These are phyloP conservation scores for Piliocolobus tephrosceles DNA, from an alignment of 2,113 vertebrate genomes.

Conservation along the genomic window DNA sequence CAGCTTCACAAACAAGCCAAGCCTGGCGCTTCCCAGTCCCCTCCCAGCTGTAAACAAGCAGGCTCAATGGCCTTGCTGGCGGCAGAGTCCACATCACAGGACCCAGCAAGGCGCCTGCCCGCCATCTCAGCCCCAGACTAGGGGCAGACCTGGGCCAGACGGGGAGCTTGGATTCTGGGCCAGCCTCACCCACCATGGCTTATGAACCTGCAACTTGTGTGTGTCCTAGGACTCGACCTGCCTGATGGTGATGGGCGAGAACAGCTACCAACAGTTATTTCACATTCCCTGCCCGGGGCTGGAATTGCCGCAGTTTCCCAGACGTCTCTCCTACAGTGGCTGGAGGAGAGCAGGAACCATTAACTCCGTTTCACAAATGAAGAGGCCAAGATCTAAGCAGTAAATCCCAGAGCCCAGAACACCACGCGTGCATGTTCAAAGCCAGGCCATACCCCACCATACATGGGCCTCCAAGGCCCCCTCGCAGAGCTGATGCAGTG, in stretches of 20 bases:
- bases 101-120: no score
- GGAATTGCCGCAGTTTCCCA: not conserved
- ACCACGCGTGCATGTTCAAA: not conserved
- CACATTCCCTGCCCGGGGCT: not conserved
- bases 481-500: not conserved
- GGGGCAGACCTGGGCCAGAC: no score
- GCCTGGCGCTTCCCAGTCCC: not conserved
- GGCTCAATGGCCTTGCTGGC: not conserved
- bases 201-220: not conserved
- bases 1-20: not conserved
- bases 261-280: not conserved
- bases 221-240: not conserved
- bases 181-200: not conserved
- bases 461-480: not conserved
- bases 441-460: not conserved
- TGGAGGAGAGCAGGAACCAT: not conserved
- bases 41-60: not conserved
- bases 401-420: not conserved
- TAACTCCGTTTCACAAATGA: not conserved
- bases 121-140: not conserved
- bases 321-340: not conserved
- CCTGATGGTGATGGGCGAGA: rapidly evolving
- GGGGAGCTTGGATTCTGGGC: not conserved
- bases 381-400: not conserved
- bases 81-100: not conserved